Conservation (phyloP, 1,140 invertebrate genomes). For the Drosophila punjabiensis region DNA sequence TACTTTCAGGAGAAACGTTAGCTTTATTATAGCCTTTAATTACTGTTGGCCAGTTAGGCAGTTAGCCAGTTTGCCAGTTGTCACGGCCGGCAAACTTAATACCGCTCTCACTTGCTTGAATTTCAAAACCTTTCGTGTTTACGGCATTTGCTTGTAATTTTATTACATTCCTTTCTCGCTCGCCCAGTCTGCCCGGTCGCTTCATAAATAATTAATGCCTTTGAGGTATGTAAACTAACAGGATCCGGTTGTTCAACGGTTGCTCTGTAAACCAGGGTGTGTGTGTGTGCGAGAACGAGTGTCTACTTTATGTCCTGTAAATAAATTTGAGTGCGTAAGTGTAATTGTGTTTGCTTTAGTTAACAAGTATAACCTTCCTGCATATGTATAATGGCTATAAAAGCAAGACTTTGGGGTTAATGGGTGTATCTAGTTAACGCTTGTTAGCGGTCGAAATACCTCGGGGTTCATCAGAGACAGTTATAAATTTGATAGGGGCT, state of each 20-base stretch:
- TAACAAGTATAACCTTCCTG: slow-evolving; percentile 35
- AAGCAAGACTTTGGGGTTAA: slow-evolving; percentile 52
- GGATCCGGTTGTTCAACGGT: slow-evolving; percentile 43
- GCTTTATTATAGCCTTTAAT: slow-evolving; percentile 76
- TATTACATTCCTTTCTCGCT: slow-evolving; percentile 60
- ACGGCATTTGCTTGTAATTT: slow-evolving; percentile 68
- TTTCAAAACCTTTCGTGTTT: slow-evolving; percentile 70
- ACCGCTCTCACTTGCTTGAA: slow-evolving; percentile 63
- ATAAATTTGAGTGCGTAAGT: slow-evolving; percentile 63
- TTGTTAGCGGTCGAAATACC: slow-evolving; percentile 33
- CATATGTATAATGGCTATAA: slow-evolving; percentile 43
- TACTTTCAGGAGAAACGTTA: slow-evolving; percentile 35
- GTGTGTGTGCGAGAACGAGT: slow-evolving; percentile 44
- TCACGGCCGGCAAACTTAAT: slow-evolving; percentile 65
- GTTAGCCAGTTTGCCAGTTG: slow-evolving; percentile 50
- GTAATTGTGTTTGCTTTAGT: slow-evolving; percentile 68
- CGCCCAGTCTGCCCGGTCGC: slow-evolving; percentile 36
- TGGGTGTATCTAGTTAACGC: slow-evolving; percentile 45
- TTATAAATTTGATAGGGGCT: slow-evolving; percentile 26
- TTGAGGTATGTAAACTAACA: slow-evolving; percentile 63
- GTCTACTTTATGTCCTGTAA: slow-evolving; percentile 69
- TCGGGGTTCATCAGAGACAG: slow-evolving; percentile 16
- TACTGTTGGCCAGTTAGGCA: slow-evolving; percentile 61
- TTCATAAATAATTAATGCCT: slow-evolving; percentile 81
- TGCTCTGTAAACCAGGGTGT: background rate